phyloP scores from a whole-genome alignment of 92 coral and sea anemone species.

The Zoanthus solanderi region DNA sequence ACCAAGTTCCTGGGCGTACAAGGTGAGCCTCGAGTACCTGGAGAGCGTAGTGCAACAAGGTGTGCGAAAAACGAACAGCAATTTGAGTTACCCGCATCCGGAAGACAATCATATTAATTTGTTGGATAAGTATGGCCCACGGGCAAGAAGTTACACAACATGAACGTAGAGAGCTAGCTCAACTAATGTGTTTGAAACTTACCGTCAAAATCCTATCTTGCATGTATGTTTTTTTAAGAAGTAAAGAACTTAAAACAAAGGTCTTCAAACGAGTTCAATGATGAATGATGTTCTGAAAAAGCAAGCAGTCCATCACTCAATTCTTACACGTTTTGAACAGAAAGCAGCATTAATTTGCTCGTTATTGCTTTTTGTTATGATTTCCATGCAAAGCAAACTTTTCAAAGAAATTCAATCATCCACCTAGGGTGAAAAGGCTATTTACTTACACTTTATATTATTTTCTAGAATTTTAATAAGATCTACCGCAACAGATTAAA shows the following conservation, averaged over 20 bases:
- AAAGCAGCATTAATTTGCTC: too few species aligned
- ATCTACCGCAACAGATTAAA: background rate
- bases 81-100: background rate
- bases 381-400: background rate
- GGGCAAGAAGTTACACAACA: slow-evolving; percentile 94
- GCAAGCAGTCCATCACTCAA: too few species aligned
- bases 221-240: background rate
- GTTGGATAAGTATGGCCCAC: slow-evolving; percentile 76
- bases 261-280: background rate
- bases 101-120: slow-evolving; percentile 79
- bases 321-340: too few species aligned
- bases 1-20: slow-evolving; percentile 89
- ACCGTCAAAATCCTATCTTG: background rate
- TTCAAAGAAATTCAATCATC: background rate
- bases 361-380: background rate
- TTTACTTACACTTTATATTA: background rate
- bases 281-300: too few species aligned
- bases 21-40: slow-evolving; percentile 80
- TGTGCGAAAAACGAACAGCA: slow-evolving; percentile 70
- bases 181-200: background rate
- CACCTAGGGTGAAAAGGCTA: background rate
- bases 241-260: background rate
- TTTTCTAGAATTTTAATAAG: slow-evolving; percentile 1
- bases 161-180: slow-evolving; percentile 6
- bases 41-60: slow-evolving; percentile 80